A percentile compares a stretch with the other conserved stretches of the same genome.
Conservation (phyloP, 92 coral and sea anemone genomes). For the Metridium senile region DNA sequence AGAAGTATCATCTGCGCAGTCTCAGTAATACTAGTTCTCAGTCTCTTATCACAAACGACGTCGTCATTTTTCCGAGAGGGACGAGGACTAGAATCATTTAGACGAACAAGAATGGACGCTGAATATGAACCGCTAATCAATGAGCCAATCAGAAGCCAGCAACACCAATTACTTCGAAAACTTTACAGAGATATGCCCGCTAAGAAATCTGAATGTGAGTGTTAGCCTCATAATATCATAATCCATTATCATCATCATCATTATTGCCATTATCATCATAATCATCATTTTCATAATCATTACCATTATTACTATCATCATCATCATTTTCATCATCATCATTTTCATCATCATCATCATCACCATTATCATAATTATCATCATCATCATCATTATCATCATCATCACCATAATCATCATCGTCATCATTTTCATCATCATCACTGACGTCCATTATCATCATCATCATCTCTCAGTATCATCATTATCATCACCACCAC, state of each 20-base stretch:
- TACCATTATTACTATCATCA: too few relatives aligned
- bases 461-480: too few relatives aligned
- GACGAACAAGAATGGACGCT: conserved; percentile 11
- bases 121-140: conserved; percentile 10
- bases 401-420: too few relatives aligned
- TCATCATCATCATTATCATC: too few relatives aligned
- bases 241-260: background rate
- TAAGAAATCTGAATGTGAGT: background rate
- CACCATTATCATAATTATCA: too few relatives aligned
- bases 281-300: too few relatives aligned
- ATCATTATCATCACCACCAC: too few relatives aligned
- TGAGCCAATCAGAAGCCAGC: background rate
- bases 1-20: conserved; percentile 27
- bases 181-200: background rate
- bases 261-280: background rate
- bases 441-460: too few relatives aligned
- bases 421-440: too few relatives aligned
- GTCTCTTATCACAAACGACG: conserved; percentile 34
- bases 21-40: conserved; percentile 33
- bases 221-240: too few relatives aligned
- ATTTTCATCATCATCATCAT: too few relatives aligned
- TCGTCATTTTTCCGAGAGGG: conserved; percentile 38
- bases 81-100: conserved; percentile 21
- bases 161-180: background rate
- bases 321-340: too few relatives aligned